Evolutionary conservation across 2,888 invertebrate species (phyloP), one percentile per base, ranked within the genome.

Genomic region (Dioctria linearis): DNA sequence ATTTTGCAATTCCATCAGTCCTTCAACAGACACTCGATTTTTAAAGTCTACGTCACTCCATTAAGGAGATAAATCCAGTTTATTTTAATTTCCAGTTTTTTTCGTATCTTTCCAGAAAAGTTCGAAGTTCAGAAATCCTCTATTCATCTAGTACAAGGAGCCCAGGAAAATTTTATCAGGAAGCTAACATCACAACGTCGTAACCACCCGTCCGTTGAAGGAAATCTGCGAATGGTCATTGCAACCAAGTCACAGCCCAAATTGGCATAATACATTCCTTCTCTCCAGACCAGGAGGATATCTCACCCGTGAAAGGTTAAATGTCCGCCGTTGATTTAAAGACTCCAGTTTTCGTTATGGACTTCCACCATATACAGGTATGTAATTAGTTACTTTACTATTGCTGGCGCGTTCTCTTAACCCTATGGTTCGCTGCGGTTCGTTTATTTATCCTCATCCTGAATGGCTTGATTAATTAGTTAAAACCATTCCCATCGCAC

Each of bases 291-390:
- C 40, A 67, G 42, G 8, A 73, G 43, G 63, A 49, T 8, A 42
- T 39, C 80, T 78, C 81, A 75, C 82, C 71, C 80, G 80, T 80
- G 25, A 2, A 78, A 78, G 81, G 82, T 83, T 84, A 83, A 83
- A 84, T 84, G 84, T 84, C 84, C 80, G 83, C 83, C 79, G 81
- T 84, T 51, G 84, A 84, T 83, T 83, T 84, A 82, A 84, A 84
- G 79, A 82, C 84, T 79, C 79, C 84, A 82, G 84, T 84, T 79
- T 82, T 83, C 82, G 84, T 84, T 81, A 84, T 84, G 84, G 84
- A 84, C 81, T 84, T 84, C 81, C 84, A 83, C 78, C 84, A 84
- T 80, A 84, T 83, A 84, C 84, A 84, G 84, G 84, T 84, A 81
- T 82, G 84, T 83, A 83, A 78, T 78, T 78, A 78, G 65, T 65